Conservation (phyloP, 1,140 invertebrate genomes). For the Pemphigus obesinymphae region DNA sequence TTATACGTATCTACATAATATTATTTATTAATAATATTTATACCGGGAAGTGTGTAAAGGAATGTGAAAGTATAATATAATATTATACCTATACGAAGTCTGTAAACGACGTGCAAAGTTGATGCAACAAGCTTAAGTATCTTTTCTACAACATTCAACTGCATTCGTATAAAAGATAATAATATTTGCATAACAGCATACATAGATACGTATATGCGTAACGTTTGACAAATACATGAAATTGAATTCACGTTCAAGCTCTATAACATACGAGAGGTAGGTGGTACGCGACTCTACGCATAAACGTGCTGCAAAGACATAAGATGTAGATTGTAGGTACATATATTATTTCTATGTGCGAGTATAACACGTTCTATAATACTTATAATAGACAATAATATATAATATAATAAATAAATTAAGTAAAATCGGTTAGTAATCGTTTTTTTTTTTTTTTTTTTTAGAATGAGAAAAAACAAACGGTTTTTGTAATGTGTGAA, state of each 20-base stretch:
- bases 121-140: background rate
- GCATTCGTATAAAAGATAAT: background rate
- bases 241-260: background rate
- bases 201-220: background rate
- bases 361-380: background rate
- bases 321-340: no score
- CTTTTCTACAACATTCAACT: background rate
- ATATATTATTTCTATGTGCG: no score
- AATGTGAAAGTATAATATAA: conserved; percentile 29
- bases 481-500: background rate
- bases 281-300: no score
- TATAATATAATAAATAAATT: background rate
- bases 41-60: conserved; percentile 7
- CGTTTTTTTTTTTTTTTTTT: no score
- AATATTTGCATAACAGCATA: background rate
- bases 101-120: background rate
- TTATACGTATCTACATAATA: no score
- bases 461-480: background rate
- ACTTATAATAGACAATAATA: background rate
- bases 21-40: background rate
- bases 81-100: no score
- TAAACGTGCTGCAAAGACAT: no score
- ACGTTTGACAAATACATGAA: background rate
- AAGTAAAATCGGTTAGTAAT: background rate
- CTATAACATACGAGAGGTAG: no score